phyloP scores from a whole-genome alignment of 1,140 invertebrate genomes.

The Aethina tumida region DNA sequence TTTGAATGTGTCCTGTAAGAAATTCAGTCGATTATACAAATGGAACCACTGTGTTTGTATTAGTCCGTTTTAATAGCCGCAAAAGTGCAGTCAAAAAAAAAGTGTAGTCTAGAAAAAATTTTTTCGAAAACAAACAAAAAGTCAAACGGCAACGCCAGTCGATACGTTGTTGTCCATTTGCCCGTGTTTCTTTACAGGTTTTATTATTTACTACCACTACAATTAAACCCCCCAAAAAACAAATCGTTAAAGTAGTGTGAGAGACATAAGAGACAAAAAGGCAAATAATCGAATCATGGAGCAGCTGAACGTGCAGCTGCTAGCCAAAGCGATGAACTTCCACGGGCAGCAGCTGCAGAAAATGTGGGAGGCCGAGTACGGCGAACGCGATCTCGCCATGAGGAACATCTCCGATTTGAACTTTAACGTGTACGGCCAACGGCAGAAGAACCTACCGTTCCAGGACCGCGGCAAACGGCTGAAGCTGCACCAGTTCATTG shows the following conservation, averaged over 20 bases:
- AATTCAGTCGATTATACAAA: too few species aligned
- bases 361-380: conserved; percentile 71
- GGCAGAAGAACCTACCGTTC: conserved; percentile 66
- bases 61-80: too few species aligned
- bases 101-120: too few species aligned
- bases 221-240: too few species aligned
- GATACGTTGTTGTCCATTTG: too few species aligned
- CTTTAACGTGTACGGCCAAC: conserved; percentile 64
- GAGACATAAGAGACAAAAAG: neutral
- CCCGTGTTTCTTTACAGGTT: too few species aligned
- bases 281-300: conserved; percentile 18
- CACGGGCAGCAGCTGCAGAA: conserved; percentile 78
- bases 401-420: conserved; percentile 57
- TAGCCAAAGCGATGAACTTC: conserved; percentile 65
- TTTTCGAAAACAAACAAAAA: too few species aligned
- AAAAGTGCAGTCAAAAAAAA: too few species aligned
- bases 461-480: conserved; percentile 72
- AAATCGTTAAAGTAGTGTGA: conserved; percentile 5
- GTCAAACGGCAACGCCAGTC: conserved; percentile 9
- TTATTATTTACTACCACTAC: too few species aligned
- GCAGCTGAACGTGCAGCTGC: conserved; percentile 53
- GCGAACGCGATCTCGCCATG: conserved; percentile 57
- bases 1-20: too few species aligned
- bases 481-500: conserved; percentile 73
- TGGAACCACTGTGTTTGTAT: too few species aligned